Base-by-base conservation (phyloP, 1,140 invertebrate species). In the Macrosteles quadrilineatus region DNA sequence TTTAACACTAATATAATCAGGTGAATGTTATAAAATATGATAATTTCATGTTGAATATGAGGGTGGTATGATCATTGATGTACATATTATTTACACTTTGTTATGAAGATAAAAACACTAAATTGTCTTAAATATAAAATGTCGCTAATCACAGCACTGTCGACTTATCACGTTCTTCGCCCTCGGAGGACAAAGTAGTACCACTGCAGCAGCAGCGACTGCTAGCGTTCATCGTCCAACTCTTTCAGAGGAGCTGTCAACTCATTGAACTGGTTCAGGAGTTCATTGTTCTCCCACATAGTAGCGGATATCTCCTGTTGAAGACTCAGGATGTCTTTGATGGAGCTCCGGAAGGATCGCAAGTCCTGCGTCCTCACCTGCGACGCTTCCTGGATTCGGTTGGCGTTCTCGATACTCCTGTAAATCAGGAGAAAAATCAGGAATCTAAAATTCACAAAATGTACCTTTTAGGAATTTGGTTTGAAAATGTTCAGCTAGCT, bases 251-350 rank as follows among this genome's bases (percentile, higher is more conserved):
- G 32, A 11, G 21, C 55, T 9, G 77, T 73, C 14, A 82, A 69
- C 31, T 77, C 72, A 32, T 82, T 75, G 11, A 84, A 76, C 68
- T 81, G 77, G 43, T 82, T 78, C 2, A 85, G 75, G 0, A 84
- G 70, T 2, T 77, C 71, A n/a, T 77, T 72, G 75, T 85, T 85
- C 65, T 81, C 81, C 45, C 79, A 76, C 0, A 84, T 32, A 65
- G 82, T 77, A 36, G 75, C 67, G 53, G 75, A 71, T n/a, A 85
- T 82, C 70, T 83, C 78, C 71, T 85, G 81, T 67, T 85, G 81
- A 21, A 77, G 71, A 19, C 77, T 77, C 47, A 78, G 79, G 47
- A 85, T 81, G 31, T 83, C 80, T 67, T 79, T 80, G 73, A 80
- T 80, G 78, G 72, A 77, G 76, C 68, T 80, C 75, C n/a, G 77